Percentiles rank a stretch among this genome's conserved stretches.
Conservation (phyloP, 2,113 vertebrate species). For the Murina feae region DNA sequence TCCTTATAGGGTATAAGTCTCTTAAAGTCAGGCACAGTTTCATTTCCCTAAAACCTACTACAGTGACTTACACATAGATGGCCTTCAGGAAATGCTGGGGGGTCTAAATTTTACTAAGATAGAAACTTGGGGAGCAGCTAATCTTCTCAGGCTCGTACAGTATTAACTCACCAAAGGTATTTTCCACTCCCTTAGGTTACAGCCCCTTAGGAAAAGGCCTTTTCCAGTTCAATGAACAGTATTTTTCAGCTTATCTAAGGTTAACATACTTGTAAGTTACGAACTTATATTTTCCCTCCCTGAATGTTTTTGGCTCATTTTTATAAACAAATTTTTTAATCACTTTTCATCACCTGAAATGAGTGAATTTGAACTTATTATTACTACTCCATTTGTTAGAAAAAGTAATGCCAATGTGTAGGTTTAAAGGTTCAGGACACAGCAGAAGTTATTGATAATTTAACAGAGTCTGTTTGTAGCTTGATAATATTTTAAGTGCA, state of each 20-base stretch:
- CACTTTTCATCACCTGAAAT: background rate
- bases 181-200: background rate
- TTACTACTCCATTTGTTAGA: background rate
- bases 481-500: constrained; percentile 22
- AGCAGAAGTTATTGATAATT: background rate
- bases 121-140: background rate
- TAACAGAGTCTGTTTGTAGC: constrained; percentile 37
- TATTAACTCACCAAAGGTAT: background rate
- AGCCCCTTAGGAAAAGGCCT: background rate
- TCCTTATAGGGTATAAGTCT: background rate
- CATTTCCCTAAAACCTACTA: background rate
- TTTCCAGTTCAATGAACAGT: background rate
- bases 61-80: background rate
- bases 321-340: background rate
- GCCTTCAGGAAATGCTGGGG: background rate
- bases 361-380: constrained; percentile 7
- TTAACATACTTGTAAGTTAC: background rate
- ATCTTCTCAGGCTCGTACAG: background rate
- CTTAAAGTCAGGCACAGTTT: background rate
- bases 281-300: background rate
- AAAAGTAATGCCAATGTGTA: background rate
- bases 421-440: background rate
- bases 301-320: background rate
- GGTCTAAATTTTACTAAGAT: background rate
- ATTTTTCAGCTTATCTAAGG: background rate